These are phyloP conservation scores for Fragum fragum DNA, from an alignment of 2,888 invertebrate species.

Conservation along the genomic window DNA sequence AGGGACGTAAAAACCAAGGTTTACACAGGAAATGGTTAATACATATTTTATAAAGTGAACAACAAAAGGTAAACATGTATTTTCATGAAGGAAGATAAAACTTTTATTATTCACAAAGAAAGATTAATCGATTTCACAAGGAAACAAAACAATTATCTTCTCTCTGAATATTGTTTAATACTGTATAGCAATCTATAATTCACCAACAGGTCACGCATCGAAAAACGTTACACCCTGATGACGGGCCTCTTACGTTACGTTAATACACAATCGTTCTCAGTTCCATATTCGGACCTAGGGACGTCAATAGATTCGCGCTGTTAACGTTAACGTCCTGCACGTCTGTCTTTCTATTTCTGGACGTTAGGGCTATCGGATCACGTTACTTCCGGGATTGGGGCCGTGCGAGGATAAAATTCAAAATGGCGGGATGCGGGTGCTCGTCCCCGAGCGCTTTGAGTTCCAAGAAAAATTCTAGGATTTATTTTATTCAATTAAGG, in stretches of 20 bases:
- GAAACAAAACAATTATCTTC: too few relatives aligned
- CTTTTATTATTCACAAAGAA: too few relatives aligned
- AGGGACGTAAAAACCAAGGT: too few relatives aligned
- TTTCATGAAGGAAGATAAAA: too few relatives aligned
- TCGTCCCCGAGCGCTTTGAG: not conserved
- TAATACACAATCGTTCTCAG: not conserved
- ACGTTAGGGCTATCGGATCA: not conserved
- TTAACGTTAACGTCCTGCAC: constrained; percentile 4
- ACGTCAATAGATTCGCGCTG: constrained; percentile 6
- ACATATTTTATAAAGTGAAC: too few relatives aligned
- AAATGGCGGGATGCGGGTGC: not conserved
- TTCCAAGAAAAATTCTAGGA: not conserved
- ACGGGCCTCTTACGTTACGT: constrained; percentile 17
- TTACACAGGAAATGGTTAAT: too few relatives aligned
- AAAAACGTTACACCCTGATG: too few relatives aligned
- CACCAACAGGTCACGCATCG: too few relatives aligned
- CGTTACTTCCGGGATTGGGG: constrained; percentile 4
- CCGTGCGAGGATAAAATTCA: not conserved
- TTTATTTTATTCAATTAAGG: not conserved
- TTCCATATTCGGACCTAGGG: not conserved
- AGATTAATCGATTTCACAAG: too few relatives aligned
- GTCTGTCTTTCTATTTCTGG: not conserved
- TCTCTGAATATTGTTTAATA: too few relatives aligned
- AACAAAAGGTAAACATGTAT: too few relatives aligned
- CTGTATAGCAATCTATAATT: too few relatives aligned